Evolutionary conservation across 2,113 vertebrate species (phyloP).

Genomic region (Phaethon lepturus): DNA sequence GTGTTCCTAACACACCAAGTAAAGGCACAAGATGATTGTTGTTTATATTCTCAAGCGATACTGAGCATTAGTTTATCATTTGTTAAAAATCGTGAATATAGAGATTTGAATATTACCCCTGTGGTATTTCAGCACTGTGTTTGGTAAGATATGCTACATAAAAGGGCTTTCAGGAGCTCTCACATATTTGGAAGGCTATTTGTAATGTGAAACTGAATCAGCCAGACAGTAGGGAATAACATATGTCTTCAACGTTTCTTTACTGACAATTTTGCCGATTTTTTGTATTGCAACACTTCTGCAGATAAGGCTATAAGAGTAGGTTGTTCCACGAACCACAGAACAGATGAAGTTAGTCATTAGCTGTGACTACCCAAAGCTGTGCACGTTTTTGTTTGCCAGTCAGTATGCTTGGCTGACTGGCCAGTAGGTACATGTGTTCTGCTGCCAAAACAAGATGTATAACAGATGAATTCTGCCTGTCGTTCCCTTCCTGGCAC

Average conservation of each 20-base stretch:
- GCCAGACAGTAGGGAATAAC: background rate
- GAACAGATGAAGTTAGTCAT: slow-evolving; percentile 64
- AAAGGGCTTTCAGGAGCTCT: background rate
- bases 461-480: slow-evolving; percentile 58
- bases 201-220: background rate
- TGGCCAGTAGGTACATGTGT: slow-evolving; percentile 38
- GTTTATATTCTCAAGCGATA: background rate
- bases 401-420: slow-evolving; percentile 35
- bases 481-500: background rate
- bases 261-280: background rate
- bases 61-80: background rate
- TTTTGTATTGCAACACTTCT: background rate
- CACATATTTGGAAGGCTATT: background rate
- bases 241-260: background rate
- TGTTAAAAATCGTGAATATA: background rate
- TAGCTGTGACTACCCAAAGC: slow-evolving; percentile 56
- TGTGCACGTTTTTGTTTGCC: slow-evolving; percentile 37
- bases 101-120: background rate
- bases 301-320: slow-evolving; percentile 7
- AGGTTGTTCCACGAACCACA: slow-evolving; percentile 7
- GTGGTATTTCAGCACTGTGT: background rate
- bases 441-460: slow-evolving; percentile 52
- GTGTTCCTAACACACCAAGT: background rate
- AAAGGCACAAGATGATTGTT: background rate
- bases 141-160: background rate